Base-by-base conservation (phyloP, 2,113 vertebrate genomes). In the Sterrhoptilus dennistouni region DNA sequence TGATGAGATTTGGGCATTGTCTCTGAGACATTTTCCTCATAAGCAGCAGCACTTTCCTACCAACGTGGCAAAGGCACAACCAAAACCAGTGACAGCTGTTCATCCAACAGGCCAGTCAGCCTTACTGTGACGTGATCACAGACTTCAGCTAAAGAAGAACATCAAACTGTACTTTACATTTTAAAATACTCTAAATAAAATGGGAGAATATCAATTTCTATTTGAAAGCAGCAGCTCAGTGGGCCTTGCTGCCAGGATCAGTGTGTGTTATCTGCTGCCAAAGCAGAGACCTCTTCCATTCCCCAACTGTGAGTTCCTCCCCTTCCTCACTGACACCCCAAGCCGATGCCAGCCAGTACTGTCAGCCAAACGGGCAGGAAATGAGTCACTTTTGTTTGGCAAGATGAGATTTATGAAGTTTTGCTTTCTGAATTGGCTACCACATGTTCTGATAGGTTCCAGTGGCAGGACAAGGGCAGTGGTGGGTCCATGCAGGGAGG, bases 291-390 rank as follows among this genome's bases (percentile, higher is more conserved):
- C 27, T 15, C 23, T 7, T 52, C 65, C 18, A 47, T 19, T 33
- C 9, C 56, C 42, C 42, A 16, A 0, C 8, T 17, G 57, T 0
- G 0, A 10, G 54, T 7, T 56, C 83, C 69, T 19, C 5, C 29
- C 23, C 23, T 18, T 76, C 42, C 63, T 49, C 68, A 65, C 27
- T 0, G 0, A 5, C 56, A 35, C 29, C 9, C 24, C 0, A 0
- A 49, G 45, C 56, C 6, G 0, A 12, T 9, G 29, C 3, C 20
- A 60, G 72, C 33, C 50, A 10, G 13, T 21, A 53, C 6, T 5
- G 68, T 4, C 71, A 66, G 47, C 61, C 31, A 36, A 31, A 50
- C 13, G 1, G 31, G 18, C 31, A 65, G 45, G n/a, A 38, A 60
- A 78, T 5, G 0, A 52, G 8, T 44, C 42, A 14, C 12, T 29